These are phyloP conservation scores for Protodeltote pygarga DNA, from an alignment of 2,888 invertebrate species.

Conservation along the genomic window DNA sequence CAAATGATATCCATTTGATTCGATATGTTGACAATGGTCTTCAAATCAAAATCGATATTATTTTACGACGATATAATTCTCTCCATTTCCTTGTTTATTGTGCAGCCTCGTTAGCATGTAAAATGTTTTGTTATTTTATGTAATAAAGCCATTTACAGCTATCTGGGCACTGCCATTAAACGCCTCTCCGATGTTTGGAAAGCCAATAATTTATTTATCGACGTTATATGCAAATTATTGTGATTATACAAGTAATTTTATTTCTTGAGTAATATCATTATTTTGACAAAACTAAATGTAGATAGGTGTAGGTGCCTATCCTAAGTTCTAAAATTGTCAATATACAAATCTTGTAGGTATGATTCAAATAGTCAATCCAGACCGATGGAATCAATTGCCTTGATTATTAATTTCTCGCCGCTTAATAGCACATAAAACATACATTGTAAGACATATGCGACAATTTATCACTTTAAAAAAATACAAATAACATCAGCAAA, in stretches of 20 bases:
- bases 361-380: too few species aligned
- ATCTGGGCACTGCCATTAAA: conserved; percentile 13
- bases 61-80: too few species aligned
- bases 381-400: too few species aligned
- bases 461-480: conserved; percentile 13
- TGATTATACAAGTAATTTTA: neutral
- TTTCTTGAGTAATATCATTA: neutral
- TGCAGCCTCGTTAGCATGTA: conserved; percentile 19
- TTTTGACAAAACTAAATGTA: neutral
- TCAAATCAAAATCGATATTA: too few species aligned
- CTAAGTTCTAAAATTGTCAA: too few species aligned
- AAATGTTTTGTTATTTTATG: conserved; percentile 7
- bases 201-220: conserved; percentile 15
- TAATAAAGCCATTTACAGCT: conserved; percentile 12
- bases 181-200: conserved; percentile 21
- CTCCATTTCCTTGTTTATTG: conserved; percentile 1
- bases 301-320: neutral
- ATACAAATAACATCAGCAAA: conserved; percentile 18
- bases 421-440: too few species aligned
- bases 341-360: too few species aligned
- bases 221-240: conserved; percentile 17
- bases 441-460: neutral
- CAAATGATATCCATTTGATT: too few species aligned
- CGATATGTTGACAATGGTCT: too few species aligned
- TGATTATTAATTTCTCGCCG: too few species aligned